Conservation (phyloP, 1,140 invertebrate species). For the Lasioglossum albipes region DNA sequence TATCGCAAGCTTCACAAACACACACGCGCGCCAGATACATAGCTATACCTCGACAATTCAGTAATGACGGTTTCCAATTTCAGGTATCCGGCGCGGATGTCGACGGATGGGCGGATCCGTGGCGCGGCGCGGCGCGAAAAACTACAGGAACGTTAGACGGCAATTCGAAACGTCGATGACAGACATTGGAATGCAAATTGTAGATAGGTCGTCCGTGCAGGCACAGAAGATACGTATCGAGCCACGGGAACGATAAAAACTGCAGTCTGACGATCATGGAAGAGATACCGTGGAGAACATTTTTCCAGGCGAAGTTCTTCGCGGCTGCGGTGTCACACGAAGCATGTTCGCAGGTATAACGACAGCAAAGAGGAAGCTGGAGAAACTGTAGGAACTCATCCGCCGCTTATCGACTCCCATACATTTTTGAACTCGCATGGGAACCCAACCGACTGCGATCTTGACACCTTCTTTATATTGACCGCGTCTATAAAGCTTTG, state of each 20-base stretch:
- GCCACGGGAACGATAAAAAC: slow-evolving; percentile 34
- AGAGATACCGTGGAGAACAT: slow-evolving; percentile 28
- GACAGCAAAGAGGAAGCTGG: slow-evolving; percentile 25
- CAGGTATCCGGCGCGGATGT: slow-evolving; percentile 1
- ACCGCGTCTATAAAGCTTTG: slow-evolving; percentile 32
- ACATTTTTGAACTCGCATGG: slow-evolving; percentile 28
- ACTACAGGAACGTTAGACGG: slow-evolving; percentile 19
- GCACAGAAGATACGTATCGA: slow-evolving; percentile 27
- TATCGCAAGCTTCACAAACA: neutral
- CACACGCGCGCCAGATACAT: too few species aligned
- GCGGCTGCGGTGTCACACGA: slow-evolving; percentile 23
- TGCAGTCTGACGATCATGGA: slow-evolving; percentile 32
- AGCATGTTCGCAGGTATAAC: slow-evolving; percentile 43
- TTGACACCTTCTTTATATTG: slow-evolving; percentile 23
- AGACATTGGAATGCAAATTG: slow-evolving; percentile 53
- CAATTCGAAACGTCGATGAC: slow-evolving; percentile 40
- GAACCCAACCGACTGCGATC: slow-evolving; percentile 24
- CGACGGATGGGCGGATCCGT: neutral
- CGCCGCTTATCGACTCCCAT: slow-evolving; percentile 33
- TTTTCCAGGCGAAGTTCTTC: slow-evolving; percentile 25
- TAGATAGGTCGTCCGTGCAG: slow-evolving; percentile 16
- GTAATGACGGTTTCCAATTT: neutral
- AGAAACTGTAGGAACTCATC: slow-evolving; percentile 27
- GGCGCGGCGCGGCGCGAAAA: neutral
- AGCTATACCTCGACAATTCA: neutral